phyloP scores from a whole-genome alignment of 1,140 invertebrate genomes.

The Leptestheria dahalacensis region DNA sequence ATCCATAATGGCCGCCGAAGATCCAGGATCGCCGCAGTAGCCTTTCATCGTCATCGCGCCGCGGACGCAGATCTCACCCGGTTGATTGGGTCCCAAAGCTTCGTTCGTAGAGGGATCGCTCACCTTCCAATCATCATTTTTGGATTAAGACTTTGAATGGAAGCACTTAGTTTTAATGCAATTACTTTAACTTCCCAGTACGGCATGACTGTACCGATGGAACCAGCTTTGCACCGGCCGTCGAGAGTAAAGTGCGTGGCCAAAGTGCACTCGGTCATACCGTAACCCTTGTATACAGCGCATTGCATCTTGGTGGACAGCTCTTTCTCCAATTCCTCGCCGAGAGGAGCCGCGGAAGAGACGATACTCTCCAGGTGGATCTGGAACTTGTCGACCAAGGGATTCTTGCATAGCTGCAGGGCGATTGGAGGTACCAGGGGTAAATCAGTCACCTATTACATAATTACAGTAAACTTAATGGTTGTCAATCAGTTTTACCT shows the following conservation, averaged over 20 bases:
- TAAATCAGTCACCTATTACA: slow-evolving; percentile 34
- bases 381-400: slow-evolving; percentile 41
- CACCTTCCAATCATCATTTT: slow-evolving; percentile 26
- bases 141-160: neutral
- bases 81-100: slow-evolving; percentile 37
- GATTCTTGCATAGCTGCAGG: slow-evolving; percentile 45
- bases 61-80: slow-evolving; percentile 54
- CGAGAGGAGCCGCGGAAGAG: slow-evolving; percentile 41
- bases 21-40: slow-evolving; percentile 32
- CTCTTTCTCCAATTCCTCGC: slow-evolving; percentile 29
- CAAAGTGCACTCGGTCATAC: slow-evolving; percentile 14
- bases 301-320: neutral
- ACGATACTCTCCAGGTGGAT: slow-evolving; percentile 38
- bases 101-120: slow-evolving; percentile 43
- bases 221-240: neutral
- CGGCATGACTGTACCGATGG: slow-evolving; percentile 4
- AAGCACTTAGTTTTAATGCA: neutral
- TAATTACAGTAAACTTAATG: neutral
- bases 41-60: slow-evolving; percentile 37
- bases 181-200: slow-evolving; percentile 12
- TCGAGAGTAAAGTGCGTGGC: neutral
- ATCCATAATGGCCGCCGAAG: slow-evolving; percentile 32
- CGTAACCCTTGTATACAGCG: slow-evolving; percentile 11
- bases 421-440: slow-evolving; percentile 46
- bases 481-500: too few relatives aligned